These are phyloP conservation scores for Phataginus tricuspis DNA, from an alignment of 2,797 vertebrate genomes.

Conservation along the genomic window DNA sequence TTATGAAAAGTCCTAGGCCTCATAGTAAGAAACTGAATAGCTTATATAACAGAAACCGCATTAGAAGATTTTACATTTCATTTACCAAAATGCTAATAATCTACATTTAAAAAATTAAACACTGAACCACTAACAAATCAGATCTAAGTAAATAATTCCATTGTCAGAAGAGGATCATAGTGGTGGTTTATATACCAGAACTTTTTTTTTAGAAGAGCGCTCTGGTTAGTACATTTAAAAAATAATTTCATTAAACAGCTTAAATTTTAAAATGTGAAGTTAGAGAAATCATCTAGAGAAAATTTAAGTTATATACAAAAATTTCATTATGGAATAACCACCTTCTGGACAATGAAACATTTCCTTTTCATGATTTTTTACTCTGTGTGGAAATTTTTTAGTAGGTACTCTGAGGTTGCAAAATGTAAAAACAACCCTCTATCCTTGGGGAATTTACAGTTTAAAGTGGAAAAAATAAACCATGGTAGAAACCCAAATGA, in stretches of 20 bases:
- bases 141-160: not conserved
- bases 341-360: constrained; percentile 7
- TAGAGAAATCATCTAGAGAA: not conserved
- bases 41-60: constrained; percentile 24
- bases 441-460: not conserved
- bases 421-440: not conserved
- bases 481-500: not conserved
- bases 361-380: constrained; percentile 7
- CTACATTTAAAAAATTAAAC: constrained; percentile 33
- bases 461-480: not conserved
- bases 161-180: constrained; percentile 1
- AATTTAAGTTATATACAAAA: not conserved
- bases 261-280: not conserved
- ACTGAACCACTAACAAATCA: not conserved
- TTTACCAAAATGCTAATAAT: constrained; percentile 1
- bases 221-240: not conserved
- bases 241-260: not conserved
- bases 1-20: constrained; percentile 23
- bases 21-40: not conserved
- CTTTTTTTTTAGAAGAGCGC: not conserved
- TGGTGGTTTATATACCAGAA: not conserved
- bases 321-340: not conserved
- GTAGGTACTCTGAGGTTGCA: not conserved
- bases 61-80: constrained; percentile 47
- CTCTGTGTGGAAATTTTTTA: not conserved